Conservation (phyloP, 2,113 vertebrate genomes). For the Speoplatyrhinus poulsoni region DNA sequence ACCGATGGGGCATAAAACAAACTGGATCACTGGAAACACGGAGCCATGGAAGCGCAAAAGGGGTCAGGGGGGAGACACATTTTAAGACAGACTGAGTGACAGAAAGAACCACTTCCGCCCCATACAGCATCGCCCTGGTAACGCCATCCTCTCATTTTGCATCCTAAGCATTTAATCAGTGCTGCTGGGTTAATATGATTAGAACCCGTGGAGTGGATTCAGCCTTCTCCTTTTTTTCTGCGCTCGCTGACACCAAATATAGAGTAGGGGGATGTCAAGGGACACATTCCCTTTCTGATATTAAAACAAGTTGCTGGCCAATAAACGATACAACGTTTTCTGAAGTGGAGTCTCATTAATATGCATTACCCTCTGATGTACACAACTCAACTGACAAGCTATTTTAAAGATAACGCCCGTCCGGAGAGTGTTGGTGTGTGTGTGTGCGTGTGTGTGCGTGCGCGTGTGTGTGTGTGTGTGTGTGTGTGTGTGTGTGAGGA, state of each 20-base stretch:
- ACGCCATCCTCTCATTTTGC: slow-evolving; percentile 21
- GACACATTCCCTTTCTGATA: slow-evolving; percentile 59
- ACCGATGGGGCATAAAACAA: slow-evolving; percentile 81
- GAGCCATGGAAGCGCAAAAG: slow-evolving; percentile 40
- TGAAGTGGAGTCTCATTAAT: slow-evolving; percentile 73
- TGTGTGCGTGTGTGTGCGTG: slow-evolving; percentile 43
- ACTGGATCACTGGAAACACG: slow-evolving; percentile 66
- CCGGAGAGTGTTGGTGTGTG: slow-evolving; percentile 64
- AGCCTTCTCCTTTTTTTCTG: slow-evolving; percentile 1
- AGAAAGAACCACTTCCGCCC: not conserved
- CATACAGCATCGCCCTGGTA: too few species aligned
- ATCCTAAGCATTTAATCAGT: slow-evolving; percentile 44
- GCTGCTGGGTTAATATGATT: slow-evolving; percentile 31
- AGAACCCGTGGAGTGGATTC: not conserved
- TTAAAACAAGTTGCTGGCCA: slow-evolving; percentile 65
- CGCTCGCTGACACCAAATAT: slow-evolving; percentile 27
- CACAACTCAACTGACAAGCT: slow-evolving; percentile 72
- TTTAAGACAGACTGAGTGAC: not conserved
- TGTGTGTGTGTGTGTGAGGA: slow-evolving; percentile 61
- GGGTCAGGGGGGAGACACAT: slow-evolving; percentile 7
- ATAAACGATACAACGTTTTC: slow-evolving; percentile 70
- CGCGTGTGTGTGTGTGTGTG: slow-evolving; percentile 63
- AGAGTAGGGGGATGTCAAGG: slow-evolving; percentile 36
- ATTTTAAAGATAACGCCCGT: slow-evolving; percentile 62
- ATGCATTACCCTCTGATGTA: slow-evolving; percentile 75